These are phyloP conservation scores for Atrina japonica DNA, from an alignment of 2,888 invertebrate genomes.

Conservation along the genomic window DNA sequence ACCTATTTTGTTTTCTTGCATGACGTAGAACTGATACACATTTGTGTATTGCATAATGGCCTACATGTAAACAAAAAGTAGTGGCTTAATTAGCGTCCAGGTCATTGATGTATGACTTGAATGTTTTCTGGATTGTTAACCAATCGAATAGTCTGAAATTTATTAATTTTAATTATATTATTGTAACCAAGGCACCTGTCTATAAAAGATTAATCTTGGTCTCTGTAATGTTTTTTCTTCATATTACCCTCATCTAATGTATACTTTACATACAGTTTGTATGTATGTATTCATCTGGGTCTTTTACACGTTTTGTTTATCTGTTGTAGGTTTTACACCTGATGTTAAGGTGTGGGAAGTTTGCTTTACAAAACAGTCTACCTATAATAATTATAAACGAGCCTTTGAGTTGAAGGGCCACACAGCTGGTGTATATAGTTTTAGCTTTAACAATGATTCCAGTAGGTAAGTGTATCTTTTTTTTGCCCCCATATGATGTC, in stretches of 20 bases:
- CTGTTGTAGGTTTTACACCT: constrained; percentile 84
- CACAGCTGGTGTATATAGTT: constrained; percentile 89
- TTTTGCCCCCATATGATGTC: background rate
- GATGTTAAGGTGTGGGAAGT: constrained; percentile 92
- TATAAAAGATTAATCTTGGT: too few species aligned
- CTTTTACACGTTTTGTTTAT: background rate
- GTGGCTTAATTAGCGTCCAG: too few species aligned
- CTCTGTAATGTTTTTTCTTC: too few species aligned
- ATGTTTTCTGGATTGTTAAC: too few species aligned
- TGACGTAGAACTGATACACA: too few species aligned
- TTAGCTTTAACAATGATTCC: constrained; percentile 91
- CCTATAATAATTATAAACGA: constrained; percentile 88
- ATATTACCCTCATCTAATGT: background rate
- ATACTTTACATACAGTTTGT: background rate
- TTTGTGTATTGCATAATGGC: too few species aligned
- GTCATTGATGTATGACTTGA: too few species aligned
- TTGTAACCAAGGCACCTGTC: too few species aligned
- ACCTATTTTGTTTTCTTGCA: too few species aligned
- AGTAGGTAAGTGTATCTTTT: constrained; percentile 80
- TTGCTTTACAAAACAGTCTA: constrained; percentile 87
- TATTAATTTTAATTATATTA: too few species aligned
- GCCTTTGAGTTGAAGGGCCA: constrained; percentile 92
- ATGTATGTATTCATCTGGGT: background rate
- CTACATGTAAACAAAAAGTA: too few species aligned
- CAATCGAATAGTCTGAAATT: too few species aligned